Evolutionary conservation across 2,888 invertebrate species (phyloP), one percentile per base, ranked within the genome.

Genomic region (Machimus atricapillus): DNA sequence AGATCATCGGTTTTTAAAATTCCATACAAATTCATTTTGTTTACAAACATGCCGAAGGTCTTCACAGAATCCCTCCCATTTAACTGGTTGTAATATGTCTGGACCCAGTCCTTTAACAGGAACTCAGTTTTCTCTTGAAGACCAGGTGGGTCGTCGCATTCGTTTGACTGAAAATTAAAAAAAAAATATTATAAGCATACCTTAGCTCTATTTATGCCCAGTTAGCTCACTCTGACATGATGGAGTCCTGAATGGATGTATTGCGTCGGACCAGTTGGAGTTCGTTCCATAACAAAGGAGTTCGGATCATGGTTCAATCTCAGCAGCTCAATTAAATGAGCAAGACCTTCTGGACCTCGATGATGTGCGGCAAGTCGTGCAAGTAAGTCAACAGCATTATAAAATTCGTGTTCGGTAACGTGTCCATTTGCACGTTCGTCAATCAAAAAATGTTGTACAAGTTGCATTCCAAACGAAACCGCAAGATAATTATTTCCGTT

Each of bases 1-100:
- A 98, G 94, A 91, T 99, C 99, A 91, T 99, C 99, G 0, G 98
- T 98, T 92, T 99, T 99, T 85, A 99, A 93, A 88, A 99, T 98
- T 5, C 99, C 98, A 90, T 97, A 97, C 90, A 97, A 95, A 92
- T 98, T 98, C 98, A 99, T 98, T 92, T 98, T 97, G 91, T 97
- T 97, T 4, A 99, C 98, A 93, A 99, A 99, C 89, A 97, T 93
- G 89, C 97, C 96, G 92, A 99, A 98, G 66, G 98, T 97, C 92
- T 98, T 98, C 0, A 96, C 96, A 0, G 97, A 95, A 91, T 97
- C 97, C 73, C 97, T 95, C 83, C 96, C 96, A 19, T 95, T 94
- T 5, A 96, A 96, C 86, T 92, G 92, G 23, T 96, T 95, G 91
- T 98, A 96, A 90, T 97, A 97, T 90, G 98, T 96, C 88, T 95